Evolutionary conservation across 53 echinoderm and acorn worm species (phyloP).

Genomic region (Crossaster papposus): DNA sequence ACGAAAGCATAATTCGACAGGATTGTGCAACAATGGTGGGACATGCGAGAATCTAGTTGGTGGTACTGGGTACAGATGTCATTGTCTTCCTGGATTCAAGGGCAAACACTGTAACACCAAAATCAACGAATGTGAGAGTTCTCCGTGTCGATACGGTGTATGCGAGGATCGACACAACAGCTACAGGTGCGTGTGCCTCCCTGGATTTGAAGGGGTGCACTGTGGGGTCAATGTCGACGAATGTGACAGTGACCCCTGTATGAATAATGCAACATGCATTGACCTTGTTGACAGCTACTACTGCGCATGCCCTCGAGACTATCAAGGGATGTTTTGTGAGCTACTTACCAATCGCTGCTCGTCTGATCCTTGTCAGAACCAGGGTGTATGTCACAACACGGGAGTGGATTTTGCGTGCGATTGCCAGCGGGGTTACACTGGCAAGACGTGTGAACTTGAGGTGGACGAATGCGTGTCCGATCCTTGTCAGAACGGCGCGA

Average conservation of each 20-base stretch:
- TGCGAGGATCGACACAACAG: slow-evolving; percentile 64
- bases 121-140: slow-evolving; percentile 82
- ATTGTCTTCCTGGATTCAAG: slow-evolving; percentile 77
- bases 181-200: slow-evolving; percentile 76
- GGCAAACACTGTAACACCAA: slow-evolving; percentile 90
- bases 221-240: slow-evolving; percentile 73
- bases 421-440: slow-evolving; percentile 76
- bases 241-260: slow-evolving; percentile 76
- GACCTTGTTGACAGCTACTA: slow-evolving; percentile 70
- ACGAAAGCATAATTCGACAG: slow-evolving; percentile 47
- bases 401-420: slow-evolving; percentile 73
- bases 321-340: slow-evolving; percentile 80
- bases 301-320: slow-evolving; percentile 83
- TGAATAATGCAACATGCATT: slow-evolving; percentile 84
- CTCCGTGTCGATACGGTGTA: slow-evolving; percentile 84
- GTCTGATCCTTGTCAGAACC: slow-evolving; percentile 79
- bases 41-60: slow-evolving; percentile 81
- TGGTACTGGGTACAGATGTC: slow-evolving; percentile 76
- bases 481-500: slow-evolving; percentile 90
- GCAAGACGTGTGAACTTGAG: slow-evolving; percentile 76
- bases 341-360: slow-evolving; percentile 69
- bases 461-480: slow-evolving; percentile 78
- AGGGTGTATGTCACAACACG: slow-evolving; percentile 80
- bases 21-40: slow-evolving; percentile 87
- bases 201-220: slow-evolving; percentile 75